Conservation (phyloP, 1,140 invertebrate species). For the Colletes gigas region DNA sequence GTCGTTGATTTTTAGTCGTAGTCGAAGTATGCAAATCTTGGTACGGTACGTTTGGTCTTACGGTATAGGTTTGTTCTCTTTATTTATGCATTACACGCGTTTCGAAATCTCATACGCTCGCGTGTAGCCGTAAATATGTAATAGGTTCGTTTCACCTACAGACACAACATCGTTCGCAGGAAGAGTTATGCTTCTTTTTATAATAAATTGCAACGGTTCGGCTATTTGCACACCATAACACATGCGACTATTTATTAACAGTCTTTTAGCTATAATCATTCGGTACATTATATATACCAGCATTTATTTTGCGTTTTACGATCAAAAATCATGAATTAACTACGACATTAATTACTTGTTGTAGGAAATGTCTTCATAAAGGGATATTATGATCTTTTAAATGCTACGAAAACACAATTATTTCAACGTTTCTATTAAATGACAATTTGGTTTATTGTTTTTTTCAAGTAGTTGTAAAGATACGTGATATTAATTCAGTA, state of each 20-base stretch:
- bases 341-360: neutral
- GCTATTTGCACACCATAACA: neutral
- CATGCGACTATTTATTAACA: neutral
- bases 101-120: slow-evolving; percentile 46
- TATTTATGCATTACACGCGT: slow-evolving; percentile 47
- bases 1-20: neutral
- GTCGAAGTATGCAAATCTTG: neutral
- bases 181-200: slow-evolving; percentile 21
- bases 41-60: slow-evolving; percentile 6
- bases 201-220: slow-evolving; percentile 15
- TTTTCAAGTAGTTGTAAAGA: too few relatives aligned
- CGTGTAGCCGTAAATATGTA: slow-evolving; percentile 43
- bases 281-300: neutral
- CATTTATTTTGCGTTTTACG: too few relatives aligned
- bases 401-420: slow-evolving; percentile 11
- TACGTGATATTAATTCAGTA: too few relatives aligned
- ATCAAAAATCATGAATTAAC: neutral
- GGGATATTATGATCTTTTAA: slow-evolving; percentile 2
- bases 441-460: too few relatives aligned
- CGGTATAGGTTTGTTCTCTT: slow-evolving; percentile 38
- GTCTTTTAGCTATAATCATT: neutral
- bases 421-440: neutral
- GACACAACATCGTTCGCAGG: slow-evolving; percentile 11
- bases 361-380: neutral
- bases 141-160: slow-evolving; percentile 31